Evolutionary conservation across 2,113 vertebrate species (phyloP).

Genomic region (Passer domesticus): DNA sequence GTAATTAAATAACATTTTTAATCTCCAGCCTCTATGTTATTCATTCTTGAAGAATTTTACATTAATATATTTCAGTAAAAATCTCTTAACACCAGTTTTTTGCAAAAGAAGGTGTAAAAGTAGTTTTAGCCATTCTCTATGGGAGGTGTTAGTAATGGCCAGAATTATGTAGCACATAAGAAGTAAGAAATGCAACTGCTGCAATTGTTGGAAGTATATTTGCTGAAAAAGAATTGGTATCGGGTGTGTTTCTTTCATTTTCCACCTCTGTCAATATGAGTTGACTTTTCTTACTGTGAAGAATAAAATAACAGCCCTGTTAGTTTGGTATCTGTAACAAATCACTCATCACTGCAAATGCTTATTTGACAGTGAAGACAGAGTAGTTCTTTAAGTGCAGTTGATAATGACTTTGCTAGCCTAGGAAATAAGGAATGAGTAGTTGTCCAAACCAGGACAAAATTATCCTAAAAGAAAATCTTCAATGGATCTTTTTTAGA

Average conservation of each 20-base stretch:
- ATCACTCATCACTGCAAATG: background rate
- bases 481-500: background rate
- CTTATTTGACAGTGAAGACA: background rate
- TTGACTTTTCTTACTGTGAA: background rate
- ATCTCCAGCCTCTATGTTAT: background rate
- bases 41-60: background rate
- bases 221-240: background rate
- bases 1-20: background rate
- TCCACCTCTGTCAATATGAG: background rate
- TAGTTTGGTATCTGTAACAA: background rate
- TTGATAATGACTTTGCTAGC: background rate
- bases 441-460: background rate
- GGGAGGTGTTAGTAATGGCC: background rate
- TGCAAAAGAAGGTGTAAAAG: background rate
- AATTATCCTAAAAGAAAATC: background rate
- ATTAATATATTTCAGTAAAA: background rate
- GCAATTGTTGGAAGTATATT: background rate
- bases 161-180: background rate
- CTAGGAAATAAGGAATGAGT: background rate
- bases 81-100: background rate
- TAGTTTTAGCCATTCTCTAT: background rate
- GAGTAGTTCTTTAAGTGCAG: background rate
- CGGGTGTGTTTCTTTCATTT: background rate
- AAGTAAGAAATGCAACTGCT: background rate
- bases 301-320: background rate